phyloP scores from a whole-genome alignment of 53 echinoderm and acorn worm genomes.

The Henricia sp. region DNA sequence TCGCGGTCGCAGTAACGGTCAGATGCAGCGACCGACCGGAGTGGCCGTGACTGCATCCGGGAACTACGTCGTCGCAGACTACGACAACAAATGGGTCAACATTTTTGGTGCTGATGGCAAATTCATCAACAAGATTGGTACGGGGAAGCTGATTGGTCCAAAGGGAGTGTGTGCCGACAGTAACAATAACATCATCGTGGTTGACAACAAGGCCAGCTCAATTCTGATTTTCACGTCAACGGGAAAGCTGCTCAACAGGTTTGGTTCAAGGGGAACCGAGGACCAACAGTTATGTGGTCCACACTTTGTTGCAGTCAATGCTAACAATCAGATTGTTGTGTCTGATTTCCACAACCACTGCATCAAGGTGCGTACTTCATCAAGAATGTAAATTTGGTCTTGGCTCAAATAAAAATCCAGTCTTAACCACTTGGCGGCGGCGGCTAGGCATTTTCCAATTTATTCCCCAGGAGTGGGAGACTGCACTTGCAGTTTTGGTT shows the following conservation, averaged over 20 bases:
- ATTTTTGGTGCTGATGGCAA: constrained; percentile 91
- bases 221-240: constrained; percentile 89
- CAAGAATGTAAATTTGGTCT: too few species aligned
- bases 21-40: constrained; percentile 93
- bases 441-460: too few species aligned
- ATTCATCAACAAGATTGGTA: constrained; percentile 89
- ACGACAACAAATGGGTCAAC: constrained; percentile 97
- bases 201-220: constrained; percentile 94
- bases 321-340: constrained; percentile 87
- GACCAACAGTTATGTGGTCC: constrained; percentile 98
- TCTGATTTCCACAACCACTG: constrained; percentile 99
- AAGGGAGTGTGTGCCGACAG: constrained; percentile 95
- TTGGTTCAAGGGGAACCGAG: constrained; percentile 90
- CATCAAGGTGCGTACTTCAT: constrained; percentile 80
- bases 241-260: constrained; percentile 94
- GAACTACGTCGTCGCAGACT: constrained; percentile 90
- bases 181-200: constrained; percentile 96
- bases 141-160: constrained; percentile 94
- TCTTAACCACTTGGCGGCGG: too few species aligned
- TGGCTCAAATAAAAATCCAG: too few species aligned
- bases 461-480: too few species aligned
- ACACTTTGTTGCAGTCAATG: constrained; percentile 91
- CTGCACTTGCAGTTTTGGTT: too few species aligned
- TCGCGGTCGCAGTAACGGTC: constrained; percentile 87
- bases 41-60: constrained; percentile 83